Base-by-base conservation (phyloP, 2,797 vertebrate genomes). In the Holocentrus rufus region DNA sequence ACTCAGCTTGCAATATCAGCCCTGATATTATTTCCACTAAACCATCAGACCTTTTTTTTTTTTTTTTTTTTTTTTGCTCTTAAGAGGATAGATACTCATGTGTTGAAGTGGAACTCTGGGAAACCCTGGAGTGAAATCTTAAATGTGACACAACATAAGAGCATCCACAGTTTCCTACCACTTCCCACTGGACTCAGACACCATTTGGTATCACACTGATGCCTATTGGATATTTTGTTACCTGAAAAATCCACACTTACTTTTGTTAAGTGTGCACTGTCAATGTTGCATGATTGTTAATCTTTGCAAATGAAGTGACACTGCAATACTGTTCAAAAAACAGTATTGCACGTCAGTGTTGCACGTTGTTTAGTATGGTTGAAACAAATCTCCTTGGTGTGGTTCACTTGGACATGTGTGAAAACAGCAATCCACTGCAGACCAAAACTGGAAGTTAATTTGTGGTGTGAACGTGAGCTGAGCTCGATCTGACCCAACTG, bases 211-310 rank as follows among this genome's bases (percentile, higher is more conserved):
- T 22, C 27, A 53, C 50, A 25, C 65, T 67, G 61, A 84, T 64
- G 61, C 52, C 39, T 85, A 75, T 80, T 72, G 79, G 60, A 80
- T 76, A 80, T 83, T 81, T 61, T 69, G 69, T 81, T 75, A 76
- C 59, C 56, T 25, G 57, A 61, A 65, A 75, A 78, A 78, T 69
- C 60, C 54, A 30, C 70, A 70, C 36, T 22, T 62, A 70, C 63
- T 47, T 25, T 31, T 39, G 17, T 61, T 56, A 49, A 34, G 25
- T 55, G 39, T 22, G 17, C 22, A 39, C 34, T 39, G 49, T 49
- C 25, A 27, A 60, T 27, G 57, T 2, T 23, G 9, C 42, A 46
- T 53, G 50, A 63, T 49, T 31, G 60, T 20, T 27, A 18, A 50
- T 55, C 69, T 52, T 36, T 50, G 27, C 17, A 47, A n/a, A 42